Base-by-base conservation (phyloP, 2,113 vertebrate genomes). In the Sorex fumeus region DNA sequence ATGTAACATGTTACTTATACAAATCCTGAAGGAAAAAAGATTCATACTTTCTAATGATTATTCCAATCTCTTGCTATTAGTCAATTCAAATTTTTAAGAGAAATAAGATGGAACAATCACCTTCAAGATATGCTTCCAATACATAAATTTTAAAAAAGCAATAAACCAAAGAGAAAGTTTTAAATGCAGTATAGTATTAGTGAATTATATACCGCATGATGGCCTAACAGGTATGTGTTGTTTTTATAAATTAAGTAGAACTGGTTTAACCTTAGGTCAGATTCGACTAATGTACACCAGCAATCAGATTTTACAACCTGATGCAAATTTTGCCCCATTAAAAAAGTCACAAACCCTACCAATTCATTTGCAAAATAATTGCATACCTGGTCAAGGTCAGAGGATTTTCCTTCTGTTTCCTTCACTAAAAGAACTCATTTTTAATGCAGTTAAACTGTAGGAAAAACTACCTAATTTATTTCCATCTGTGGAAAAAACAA, bases 181-280 rank as follows among this genome's bases (percentile, higher is more conserved):
- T 96, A 76, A 97, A 96, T 81, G 43, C 89, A 84, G 64, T 95
- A 60, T 92, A 90, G 93, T 95, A 96, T 97, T 98, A 96, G 98
- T 98, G 96, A 98, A 98, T 98, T 96, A 98, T 98, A 98, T 5
- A 98, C 97, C 96, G 91, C 9, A 21, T 82, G 57, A 81, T 96
- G 91, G 96, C 96, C 95, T 93, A 88, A 90, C 88, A 97, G 96
- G 95, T 87, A 87, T 87, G 43, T 91, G 95, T 93, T 97, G 94
- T 96, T 97, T 97, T 96, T 97, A 98, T 96, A 97, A 97, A 98
- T 97, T 98, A 97, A 96, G 97, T 96, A 83, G 64, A 96, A 96
- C 93, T 92, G 92, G 94, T 23, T 90, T 93, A 94, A 97, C 93
- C 95, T 66, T 93, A 96, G 97, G 95, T 90, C 93, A 97, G 94